phyloP scores from a whole-genome alignment of 1,140 invertebrate genomes.

The Nasonia giraulti region DNA sequence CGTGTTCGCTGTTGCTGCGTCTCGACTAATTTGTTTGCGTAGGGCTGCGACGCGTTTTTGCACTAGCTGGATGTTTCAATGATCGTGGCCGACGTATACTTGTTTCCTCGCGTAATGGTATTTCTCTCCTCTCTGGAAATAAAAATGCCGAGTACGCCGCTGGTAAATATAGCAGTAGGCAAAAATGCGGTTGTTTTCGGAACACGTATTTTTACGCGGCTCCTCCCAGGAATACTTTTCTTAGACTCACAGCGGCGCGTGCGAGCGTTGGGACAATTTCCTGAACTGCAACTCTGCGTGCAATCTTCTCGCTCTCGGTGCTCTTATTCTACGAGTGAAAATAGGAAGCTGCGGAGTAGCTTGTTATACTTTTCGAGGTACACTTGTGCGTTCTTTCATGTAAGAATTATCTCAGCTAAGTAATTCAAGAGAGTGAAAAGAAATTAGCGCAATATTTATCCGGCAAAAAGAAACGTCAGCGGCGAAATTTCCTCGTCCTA shows the following conservation, averaged over 20 bases:
- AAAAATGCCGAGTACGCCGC: not conserved
- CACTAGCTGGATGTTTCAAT: not conserved
- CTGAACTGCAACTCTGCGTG: not conserved
- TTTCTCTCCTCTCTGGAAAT: not conserved
- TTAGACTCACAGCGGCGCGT: not conserved
- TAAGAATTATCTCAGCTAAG: too few species aligned
- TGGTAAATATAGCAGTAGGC: conserved; percentile 55
- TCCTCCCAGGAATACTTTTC: conserved; percentile 25
- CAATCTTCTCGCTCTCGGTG: too few species aligned
- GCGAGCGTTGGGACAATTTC: too few species aligned
- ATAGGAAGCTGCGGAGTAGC: too few species aligned
- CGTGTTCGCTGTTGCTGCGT: too few species aligned
- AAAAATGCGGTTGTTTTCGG: conserved; percentile 41
- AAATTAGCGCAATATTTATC: not conserved
- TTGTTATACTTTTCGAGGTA: too few species aligned
- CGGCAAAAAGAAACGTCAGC: too few species aligned
- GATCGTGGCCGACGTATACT: not conserved
- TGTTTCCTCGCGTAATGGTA: not conserved
- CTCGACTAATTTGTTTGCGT: conserved; percentile 61
- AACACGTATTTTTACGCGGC: conserved; percentile 21
- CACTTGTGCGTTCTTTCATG: too few species aligned
- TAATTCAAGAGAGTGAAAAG: not conserved
- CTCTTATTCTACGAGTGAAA: too few species aligned
- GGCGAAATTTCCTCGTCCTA: not conserved
- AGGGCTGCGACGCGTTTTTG: conserved; percentile 41